These are phyloP conservation scores for Phrynocephalus guinanensis DNA, from an alignment of 2,797 vertebrate species.

Conservation along the genomic window DNA sequence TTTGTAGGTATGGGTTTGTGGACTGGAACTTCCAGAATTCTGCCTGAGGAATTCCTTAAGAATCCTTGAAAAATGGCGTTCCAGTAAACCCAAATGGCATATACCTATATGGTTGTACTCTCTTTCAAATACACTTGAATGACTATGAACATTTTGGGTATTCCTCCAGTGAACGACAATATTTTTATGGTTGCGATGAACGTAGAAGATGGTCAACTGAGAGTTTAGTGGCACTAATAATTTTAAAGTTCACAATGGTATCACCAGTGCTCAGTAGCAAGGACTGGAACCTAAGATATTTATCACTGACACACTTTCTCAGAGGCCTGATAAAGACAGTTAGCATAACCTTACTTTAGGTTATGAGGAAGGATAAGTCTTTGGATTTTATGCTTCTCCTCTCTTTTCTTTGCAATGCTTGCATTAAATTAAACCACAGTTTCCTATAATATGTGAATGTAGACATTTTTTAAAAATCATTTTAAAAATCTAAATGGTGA, in stretches of 20 bases:
- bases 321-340: neutral
- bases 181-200: neutral
- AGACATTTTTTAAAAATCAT: neutral
- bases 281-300: neutral
- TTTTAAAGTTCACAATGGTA: neutral
- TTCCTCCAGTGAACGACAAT: neutral
- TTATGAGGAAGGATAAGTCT: neutral
- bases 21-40: too few species aligned
- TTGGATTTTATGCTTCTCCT: neutral
- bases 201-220: neutral
- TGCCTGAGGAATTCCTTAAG: too few species aligned
- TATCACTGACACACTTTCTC: neutral
- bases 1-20: too few species aligned
- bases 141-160: neutral
- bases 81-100: too few species aligned
- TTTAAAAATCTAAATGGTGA: neutral
- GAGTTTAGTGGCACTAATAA: neutral
- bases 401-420: neutral
- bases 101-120: neutral
- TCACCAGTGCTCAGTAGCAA: neutral
- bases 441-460: neutral
- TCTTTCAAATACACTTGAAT: neutral
- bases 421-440: neutral
- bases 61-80: too few species aligned
- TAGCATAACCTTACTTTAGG: neutral